Evolutionary conservation across 2,113 vertebrate genomes (phyloP), one percentile per base, ranked within the genome.

Genomic region (Nannospalax galili): DNA sequence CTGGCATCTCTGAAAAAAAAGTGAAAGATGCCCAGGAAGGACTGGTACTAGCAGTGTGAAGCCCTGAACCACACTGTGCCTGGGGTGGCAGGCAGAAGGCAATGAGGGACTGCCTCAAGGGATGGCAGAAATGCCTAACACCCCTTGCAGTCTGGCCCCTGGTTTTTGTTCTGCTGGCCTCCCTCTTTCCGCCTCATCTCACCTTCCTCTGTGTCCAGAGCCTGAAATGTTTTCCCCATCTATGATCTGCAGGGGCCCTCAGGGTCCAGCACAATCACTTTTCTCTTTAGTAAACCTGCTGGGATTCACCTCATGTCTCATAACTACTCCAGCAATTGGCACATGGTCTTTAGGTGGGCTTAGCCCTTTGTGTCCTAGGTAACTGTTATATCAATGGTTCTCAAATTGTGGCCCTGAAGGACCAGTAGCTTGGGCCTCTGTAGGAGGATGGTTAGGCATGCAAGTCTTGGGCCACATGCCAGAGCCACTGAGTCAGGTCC

Each of bases 391-490:
- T 35, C n/a, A 30, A 1, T n/a, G 24, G 15, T 77, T 40, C 48
- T 94, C 65, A 17, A 73, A 69, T 30, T 5, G 14, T 69, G 56
- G 15, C 45, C 45, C 20, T 72, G 0, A 9, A 30, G 16, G n/a
- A 40, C 40, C 82, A 62, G 64, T 35, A 52, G 5, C 26, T 14
- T 56, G 16, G 15, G 32, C 87, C 22, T 26, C 26, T 37, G 64
- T 11, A 1, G 20, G 48, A 84, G 42, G 30, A 56, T 14, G 6
- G 6, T 77, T 20, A 67, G 79, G 78, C 75, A 88, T 8, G 5
- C 5, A 58, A 0, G 1, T 5, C 64, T 26, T 4, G 0, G 0
- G n/a, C 19, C 22, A 12, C 0, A 15, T 14, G 37, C 69, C 58
- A 35, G 79, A 60, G 45, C 22, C 20, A 3, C 67, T 20, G 28